Conservation (phyloP, 2,113 vertebrate genomes). For the Lutjanus erythropterus region DNA sequence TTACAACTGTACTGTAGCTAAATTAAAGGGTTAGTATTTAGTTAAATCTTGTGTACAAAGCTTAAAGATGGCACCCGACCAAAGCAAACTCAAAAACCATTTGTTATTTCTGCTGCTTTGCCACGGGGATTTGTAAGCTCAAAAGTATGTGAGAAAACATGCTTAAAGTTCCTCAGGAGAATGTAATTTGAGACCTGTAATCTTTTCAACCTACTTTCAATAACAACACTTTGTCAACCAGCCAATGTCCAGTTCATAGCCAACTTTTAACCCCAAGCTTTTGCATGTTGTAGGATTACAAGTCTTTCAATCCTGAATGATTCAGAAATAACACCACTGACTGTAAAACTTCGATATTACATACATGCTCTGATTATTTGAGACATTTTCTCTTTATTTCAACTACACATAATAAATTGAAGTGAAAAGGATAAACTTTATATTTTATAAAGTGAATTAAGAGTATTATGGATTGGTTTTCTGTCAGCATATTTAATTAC, state of each 20-base stretch:
- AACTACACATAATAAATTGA: neutral
- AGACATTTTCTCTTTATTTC: neutral
- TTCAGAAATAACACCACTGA: neutral
- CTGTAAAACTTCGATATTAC: neutral
- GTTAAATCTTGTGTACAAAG: slow-evolving; percentile 12
- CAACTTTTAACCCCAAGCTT: neutral
- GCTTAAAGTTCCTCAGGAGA: neutral
- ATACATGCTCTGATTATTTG: neutral
- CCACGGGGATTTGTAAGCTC: neutral
- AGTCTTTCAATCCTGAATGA: neutral
- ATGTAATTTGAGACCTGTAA: neutral
- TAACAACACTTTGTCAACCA: neutral
- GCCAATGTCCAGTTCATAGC: neutral
- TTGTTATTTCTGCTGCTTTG: slow-evolving; percentile 8
- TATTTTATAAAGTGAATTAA: neutral
- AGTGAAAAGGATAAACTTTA: neutral
- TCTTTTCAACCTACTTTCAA: slow-evolving; percentile 1
- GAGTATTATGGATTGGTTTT: neutral
- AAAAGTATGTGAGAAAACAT: neutral
- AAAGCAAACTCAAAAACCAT: slow-evolving; percentile 5
- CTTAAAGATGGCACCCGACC: neutral
- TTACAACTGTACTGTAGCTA: slow-evolving; percentile 15
- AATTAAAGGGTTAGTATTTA: neutral
- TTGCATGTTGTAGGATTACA: neutral
- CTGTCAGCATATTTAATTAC: neutral